Evolutionary conservation across 2,797 vertebrate genomes (phyloP).

Genomic region (Chloroceryle inda): DNA sequence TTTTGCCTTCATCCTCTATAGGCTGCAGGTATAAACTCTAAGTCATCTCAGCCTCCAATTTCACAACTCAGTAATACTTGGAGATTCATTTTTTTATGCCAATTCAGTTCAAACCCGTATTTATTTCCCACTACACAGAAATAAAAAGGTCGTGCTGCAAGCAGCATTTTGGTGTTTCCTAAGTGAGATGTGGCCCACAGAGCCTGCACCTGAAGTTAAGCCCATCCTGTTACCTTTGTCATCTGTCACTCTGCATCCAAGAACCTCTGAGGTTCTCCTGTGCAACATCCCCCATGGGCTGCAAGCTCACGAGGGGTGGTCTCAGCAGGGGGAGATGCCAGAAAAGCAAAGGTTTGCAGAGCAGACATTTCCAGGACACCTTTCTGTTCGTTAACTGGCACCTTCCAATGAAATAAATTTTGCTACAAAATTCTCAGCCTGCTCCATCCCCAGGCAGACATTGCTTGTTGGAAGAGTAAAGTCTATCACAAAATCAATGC

Average conservation of each 20-base stretch:
- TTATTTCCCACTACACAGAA: background rate
- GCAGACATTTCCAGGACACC: fast-evolving
- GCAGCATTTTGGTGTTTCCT: background rate
- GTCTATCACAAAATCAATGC: background rate
- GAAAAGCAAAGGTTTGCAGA: background rate
- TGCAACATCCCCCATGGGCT: fast-evolving
- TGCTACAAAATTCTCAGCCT: background rate
- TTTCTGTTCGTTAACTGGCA: fast-evolving
- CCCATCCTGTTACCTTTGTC: fast-evolving
- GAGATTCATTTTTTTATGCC: background rate
- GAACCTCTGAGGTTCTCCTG: background rate
- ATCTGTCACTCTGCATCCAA: fast-evolving
- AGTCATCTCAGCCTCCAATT: background rate
- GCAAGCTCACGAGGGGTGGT: fast-evolving
- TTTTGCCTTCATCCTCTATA: fast-evolving
- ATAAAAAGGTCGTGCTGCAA: background rate
- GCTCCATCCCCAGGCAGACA: background rate
- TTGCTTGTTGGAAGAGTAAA: background rate
- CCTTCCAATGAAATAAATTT: background rate
- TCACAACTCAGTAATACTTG: background rate
- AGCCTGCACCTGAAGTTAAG: background rate
- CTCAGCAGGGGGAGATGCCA: background rate
- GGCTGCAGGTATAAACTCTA: background rate
- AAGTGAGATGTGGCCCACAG: fast-evolving
- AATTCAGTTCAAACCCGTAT: background rate